These are phyloP conservation scores for Salvelinus fontinalis DNA, from an alignment of 2,113 vertebrate genomes.

Conservation along the genomic window DNA sequence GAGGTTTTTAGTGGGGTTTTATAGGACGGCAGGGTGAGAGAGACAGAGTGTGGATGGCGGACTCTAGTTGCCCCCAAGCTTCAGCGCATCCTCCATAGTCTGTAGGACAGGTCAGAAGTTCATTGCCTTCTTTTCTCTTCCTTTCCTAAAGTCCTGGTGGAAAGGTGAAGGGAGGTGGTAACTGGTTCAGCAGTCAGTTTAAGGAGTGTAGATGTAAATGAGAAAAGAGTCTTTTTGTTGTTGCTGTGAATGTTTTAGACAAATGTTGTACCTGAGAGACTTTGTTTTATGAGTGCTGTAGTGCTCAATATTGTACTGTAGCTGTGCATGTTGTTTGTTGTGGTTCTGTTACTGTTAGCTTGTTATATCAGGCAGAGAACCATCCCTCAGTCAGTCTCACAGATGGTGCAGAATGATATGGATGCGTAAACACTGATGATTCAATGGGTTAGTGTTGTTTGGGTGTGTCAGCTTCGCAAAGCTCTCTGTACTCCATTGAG, in stretches of 20 bases:
- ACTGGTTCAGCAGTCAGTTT: conserved; percentile 40
- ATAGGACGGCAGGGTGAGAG: conserved; percentile 66
- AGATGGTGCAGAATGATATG: conserved; percentile 72
- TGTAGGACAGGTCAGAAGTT: conserved; percentile 79
- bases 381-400: conserved; percentile 65
- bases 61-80: conserved; percentile 74
- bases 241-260: neutral
- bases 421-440: conserved; percentile 67
- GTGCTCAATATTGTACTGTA: neutral
- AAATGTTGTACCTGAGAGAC: conserved; percentile 22
- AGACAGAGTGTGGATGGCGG: conserved; percentile 68
- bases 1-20: conserved; percentile 58
- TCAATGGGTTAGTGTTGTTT: conserved; percentile 72
- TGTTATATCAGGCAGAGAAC: conserved; percentile 49
- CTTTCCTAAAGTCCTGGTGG: conserved; percentile 53
- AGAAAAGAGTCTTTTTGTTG: conserved; percentile 32
- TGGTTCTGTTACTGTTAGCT: conserved; percentile 27
- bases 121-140: conserved; percentile 64
- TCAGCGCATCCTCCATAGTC: conserved; percentile 68
- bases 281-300: neutral
- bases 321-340: neutral
- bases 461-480: conserved; percentile 65
- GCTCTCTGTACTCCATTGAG: conserved; percentile 51
- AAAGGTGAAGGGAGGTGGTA: conserved; percentile 58
- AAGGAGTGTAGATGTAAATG: conserved; percentile 42